Percentiles rank a stretch among this genome's conserved stretches.
These are phyloP conservation scores for Cassiopea xamachana DNA, from an alignment of 30 jellyfish, hydroid and myxozoan genomes.

Conservation along the genomic window DNA sequence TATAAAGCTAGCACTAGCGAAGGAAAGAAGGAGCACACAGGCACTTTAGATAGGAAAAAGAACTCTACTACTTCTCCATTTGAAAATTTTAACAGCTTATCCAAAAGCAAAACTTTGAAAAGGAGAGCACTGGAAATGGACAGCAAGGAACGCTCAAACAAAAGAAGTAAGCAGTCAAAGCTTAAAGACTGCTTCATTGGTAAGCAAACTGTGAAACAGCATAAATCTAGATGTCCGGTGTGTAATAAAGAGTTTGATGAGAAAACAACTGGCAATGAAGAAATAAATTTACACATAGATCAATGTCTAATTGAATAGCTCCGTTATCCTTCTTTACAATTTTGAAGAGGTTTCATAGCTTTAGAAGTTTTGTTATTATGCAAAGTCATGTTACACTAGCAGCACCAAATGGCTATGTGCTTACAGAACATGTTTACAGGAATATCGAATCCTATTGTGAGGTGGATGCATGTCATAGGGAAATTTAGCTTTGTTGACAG, in stretches of 20 bases:
- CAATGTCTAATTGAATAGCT: slow-evolving; percentile 74
- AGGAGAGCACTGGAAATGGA: slow-evolving; percentile 8
- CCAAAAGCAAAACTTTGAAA: slow-evolving; percentile 12
- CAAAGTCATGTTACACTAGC: too few species aligned
- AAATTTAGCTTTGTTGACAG: too few species aligned
- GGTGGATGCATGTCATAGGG: too few species aligned
- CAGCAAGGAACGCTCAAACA: slow-evolving; percentile 13
- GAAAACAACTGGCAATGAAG: slow-evolving; percentile 37
- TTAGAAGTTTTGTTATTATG: too few species aligned
- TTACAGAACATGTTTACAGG: too few species aligned
- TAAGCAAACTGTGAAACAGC: slow-evolving; percentile 17
- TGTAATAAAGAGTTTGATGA: slow-evolving; percentile 66
- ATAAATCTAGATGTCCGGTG: slow-evolving; percentile 72
- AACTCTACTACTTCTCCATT: slow-evolving; percentile 3
- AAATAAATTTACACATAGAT: slow-evolving; percentile 82
- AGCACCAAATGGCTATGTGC: too few species aligned
- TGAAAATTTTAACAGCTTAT: not conserved
- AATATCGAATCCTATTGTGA: too few species aligned
- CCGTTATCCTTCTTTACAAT: not conserved
- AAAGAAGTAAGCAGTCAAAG: slow-evolving; percentile 74
- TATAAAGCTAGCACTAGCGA: not conserved
- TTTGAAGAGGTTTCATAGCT: not conserved
- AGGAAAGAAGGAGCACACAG: not conserved
- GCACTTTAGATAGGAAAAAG: not conserved
- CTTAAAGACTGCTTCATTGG: slow-evolving; percentile 38